Evolutionary conservation across 2,797 vertebrate genomes (phyloP).

Genomic region (Acomys russatus): DNA sequence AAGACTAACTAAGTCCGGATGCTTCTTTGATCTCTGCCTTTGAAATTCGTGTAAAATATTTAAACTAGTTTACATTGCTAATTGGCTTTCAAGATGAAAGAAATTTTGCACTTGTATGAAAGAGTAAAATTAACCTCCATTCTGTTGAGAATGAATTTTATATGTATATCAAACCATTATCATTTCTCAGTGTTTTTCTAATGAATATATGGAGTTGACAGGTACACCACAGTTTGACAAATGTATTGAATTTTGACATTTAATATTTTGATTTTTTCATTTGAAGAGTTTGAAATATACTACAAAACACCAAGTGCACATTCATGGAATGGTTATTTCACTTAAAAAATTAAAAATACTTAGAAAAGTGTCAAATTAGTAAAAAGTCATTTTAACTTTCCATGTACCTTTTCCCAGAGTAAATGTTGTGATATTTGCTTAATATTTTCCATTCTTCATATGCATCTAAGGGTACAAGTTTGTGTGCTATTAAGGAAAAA

Average conservation of each 20-base stretch:
- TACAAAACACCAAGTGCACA: background rate
- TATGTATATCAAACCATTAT: background rate
- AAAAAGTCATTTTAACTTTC: background rate
- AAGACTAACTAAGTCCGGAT: background rate
- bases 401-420: background rate
- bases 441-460: background rate
- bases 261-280: slow-evolving; percentile 30
- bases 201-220: background rate
- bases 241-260: background rate
- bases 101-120: slow-evolving; percentile 37
- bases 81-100: slow-evolving; percentile 60
- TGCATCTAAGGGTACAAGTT: background rate
- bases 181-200: slow-evolving; percentile 59
- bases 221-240: background rate
- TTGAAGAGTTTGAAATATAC: background rate
- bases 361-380: background rate
- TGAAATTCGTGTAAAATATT: slow-evolving; percentile 67
- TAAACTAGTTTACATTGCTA: slow-evolving; percentile 70
- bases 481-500: background rate
- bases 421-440: background rate
- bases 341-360: background rate
- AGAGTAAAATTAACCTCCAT: slow-evolving; percentile 17
- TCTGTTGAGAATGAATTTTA: slow-evolving; percentile 11
- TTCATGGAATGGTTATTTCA: background rate
- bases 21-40: slow-evolving; percentile 57